Evolutionary conservation across 2,113 vertebrate genomes (phyloP).

Genomic region (Coptodon rendalli): DNA sequence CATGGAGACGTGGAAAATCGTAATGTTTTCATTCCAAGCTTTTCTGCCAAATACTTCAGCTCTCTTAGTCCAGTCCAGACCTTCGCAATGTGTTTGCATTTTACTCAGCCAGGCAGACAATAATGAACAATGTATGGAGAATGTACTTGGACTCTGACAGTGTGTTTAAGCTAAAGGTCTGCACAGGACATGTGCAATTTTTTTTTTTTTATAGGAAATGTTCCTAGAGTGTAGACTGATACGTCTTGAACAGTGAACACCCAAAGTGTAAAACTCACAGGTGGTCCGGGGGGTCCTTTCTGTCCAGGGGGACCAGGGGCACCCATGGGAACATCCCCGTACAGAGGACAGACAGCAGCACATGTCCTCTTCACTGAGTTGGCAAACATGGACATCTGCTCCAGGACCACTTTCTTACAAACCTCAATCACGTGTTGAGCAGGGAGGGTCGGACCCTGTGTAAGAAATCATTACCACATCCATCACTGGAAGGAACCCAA

Average conservation of each 20-base stretch:
- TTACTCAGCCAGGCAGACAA: slow-evolving; percentile 31
- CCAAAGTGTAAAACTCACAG: slow-evolving; percentile 51
- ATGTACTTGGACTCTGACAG: not conserved
- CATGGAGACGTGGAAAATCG: slow-evolving; percentile 71
- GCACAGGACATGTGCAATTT: not conserved
- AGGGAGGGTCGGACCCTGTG: slow-evolving; percentile 63
- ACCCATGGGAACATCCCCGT: slow-evolving; percentile 71
- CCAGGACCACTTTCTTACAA: slow-evolving; percentile 71
- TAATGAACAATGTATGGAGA: slow-evolving; percentile 41
- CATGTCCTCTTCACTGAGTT: slow-evolving; percentile 72
- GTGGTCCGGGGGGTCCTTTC: slow-evolving; percentile 64
- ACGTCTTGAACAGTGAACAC: not conserved
- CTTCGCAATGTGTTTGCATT: slow-evolving; percentile 51
- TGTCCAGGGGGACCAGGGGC: slow-evolving; percentile 58
- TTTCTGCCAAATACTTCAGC: slow-evolving; percentile 64
- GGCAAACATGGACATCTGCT: slow-evolving; percentile 76
- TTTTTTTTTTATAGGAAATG: not conserved
- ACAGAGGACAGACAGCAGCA: slow-evolving; percentile 70
- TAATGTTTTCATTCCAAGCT: slow-evolving; percentile 69
- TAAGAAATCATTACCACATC: slow-evolving; percentile 50
- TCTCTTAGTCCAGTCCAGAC: slow-evolving; percentile 36
- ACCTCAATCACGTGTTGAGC: slow-evolving; percentile 71
- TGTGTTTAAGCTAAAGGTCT: slow-evolving; percentile 7
- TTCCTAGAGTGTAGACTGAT: not conserved
- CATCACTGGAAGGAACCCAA: slow-evolving; percentile 24